Evolutionary conservation across 53 echinoderm and acorn worm species (phyloP).

Genomic region (Paracentrotus lividus): DNA sequence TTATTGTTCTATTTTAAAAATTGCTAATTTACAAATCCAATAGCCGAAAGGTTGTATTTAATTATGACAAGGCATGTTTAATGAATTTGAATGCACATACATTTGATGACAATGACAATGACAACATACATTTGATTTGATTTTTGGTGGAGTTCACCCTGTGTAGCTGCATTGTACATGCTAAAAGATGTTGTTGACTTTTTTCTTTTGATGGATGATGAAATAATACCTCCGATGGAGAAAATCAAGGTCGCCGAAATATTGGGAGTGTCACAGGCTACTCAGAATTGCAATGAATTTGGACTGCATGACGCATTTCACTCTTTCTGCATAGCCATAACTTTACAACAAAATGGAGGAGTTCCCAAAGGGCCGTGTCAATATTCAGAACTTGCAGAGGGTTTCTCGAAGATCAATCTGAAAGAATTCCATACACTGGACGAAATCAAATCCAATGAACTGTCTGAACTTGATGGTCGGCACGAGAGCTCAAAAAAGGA

Average conservation of each 20-base stretch:
- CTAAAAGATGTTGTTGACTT: constrained; percentile 5
- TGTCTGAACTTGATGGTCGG: neutral
- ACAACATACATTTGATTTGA: too few species aligned
- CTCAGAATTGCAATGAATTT: neutral
- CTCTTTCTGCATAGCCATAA: neutral
- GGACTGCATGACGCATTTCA: too few species aligned
- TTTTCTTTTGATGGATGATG: neutral
- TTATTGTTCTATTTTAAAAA: too few species aligned
- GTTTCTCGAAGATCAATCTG: neutral
- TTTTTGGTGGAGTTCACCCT: neutral
- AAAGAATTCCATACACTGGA: constrained; percentile 12
- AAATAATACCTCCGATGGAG: neutral
- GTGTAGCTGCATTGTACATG: constrained; percentile 2
- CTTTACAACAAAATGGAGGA: neutral
- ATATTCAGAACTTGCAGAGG: neutral
- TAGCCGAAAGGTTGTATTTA: too few species aligned
- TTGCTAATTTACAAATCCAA: too few species aligned
- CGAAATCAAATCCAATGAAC: neutral
- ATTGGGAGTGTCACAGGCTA: constrained; percentile 21
- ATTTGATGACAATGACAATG: too few species aligned
- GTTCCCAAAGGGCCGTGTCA: neutral
- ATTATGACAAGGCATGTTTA: too few species aligned
- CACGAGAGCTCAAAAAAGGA: too few species aligned
- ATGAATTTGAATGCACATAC: too few species aligned
- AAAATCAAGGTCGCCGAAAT: constrained; percentile 19